Evolutionary conservation across 2,888 invertebrate genomes (phyloP).

Genomic region (Tromatobia lineatoria): DNA sequence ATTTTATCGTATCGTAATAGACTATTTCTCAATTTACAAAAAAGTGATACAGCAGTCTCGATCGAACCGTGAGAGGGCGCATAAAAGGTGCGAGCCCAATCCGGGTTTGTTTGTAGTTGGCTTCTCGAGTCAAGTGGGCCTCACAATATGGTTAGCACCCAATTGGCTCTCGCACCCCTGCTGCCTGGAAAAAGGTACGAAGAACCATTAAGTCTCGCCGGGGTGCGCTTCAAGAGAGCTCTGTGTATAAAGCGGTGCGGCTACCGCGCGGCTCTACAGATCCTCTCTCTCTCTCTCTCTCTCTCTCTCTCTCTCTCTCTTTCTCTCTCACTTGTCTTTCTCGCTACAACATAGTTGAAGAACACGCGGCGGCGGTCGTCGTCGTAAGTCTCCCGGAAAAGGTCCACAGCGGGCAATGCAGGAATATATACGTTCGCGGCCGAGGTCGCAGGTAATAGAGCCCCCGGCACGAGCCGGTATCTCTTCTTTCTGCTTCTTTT

Average conservation of each 20-base stretch:
- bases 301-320: not conserved
- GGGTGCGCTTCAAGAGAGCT: slow-evolving; percentile 36
- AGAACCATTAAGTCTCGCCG: slow-evolving; percentile 72
- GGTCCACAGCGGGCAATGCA: not conserved
- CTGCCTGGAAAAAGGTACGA: slow-evolving; percentile 75
- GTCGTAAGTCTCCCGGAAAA: slow-evolving; percentile 57
- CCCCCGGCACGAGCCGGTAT: slow-evolving; percentile 77
- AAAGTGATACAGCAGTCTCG: not conserved
- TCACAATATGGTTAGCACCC: slow-evolving; percentile 76
- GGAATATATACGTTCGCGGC: slow-evolving; percentile 35
- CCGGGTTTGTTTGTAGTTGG: slow-evolving; percentile 76
- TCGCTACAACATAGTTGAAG: slow-evolving; percentile 28
- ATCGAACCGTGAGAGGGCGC: slow-evolving; percentile 14
- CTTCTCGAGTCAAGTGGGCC: slow-evolving; percentile 78
- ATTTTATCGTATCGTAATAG: too few relatives aligned
- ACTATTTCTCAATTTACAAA: not conserved
- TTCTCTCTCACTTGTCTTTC: slow-evolving; percentile 17
- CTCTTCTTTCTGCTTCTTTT: slow-evolving; percentile 23
- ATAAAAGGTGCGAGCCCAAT: slow-evolving; percentile 10
- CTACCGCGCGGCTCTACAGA: slow-evolving; percentile 6
- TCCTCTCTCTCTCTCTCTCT: not conserved
- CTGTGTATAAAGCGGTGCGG: not conserved
- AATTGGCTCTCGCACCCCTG: slow-evolving; percentile 77
- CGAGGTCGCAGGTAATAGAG: slow-evolving; percentile 74
- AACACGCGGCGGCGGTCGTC: slow-evolving; percentile 60